Base-by-base conservation (phyloP, 2,113 vertebrate species). In the Caretta caretta region DNA sequence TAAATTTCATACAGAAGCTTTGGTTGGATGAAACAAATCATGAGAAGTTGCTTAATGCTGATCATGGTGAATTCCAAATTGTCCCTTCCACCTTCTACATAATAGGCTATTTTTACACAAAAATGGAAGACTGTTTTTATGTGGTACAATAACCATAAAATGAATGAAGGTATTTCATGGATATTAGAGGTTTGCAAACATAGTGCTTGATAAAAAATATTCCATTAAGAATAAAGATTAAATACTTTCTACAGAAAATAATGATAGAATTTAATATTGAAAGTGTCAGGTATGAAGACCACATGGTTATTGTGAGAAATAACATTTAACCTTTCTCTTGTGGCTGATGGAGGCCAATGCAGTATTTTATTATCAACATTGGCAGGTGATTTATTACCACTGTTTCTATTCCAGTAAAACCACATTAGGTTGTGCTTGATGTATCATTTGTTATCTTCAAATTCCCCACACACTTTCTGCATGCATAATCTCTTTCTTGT, bases 311-410 rank as follows among this genome's bases (percentile, higher is more conserved):
- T 98, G 84, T 97, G 97, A 98, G 97, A 97, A 98, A 98, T 98
- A 98, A 98, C 97, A 98, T 98, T 98, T 98, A 98, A 98, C 98
- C 98, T 98, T 98, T 98, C 94, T 98, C 95, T 98, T 97, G 97
- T 93, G 97, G 97, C 94, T 98, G 97, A 98, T 97, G 97, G 97
- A 98, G 97, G 97, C 98, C 97, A 97, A 94, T 92, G 97, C 97
- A 97, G 96, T 98, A 97, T 98, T 98, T 98, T 98, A 98, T 98
- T 98, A 98, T 98, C 98, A 98, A 88, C 98, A 97, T 69, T 98
- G 98, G 97, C 98, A 98, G 97, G 90, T 98, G 98, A 99, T 99
- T 98, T 98, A 99, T 99, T 98, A 98, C 97, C 94, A 96, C 97
- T 97, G 97, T 97, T 98, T 98, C 98, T 98, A 98, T 97, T 98